Base-by-base conservation (phyloP, 2,113 vertebrate genomes). In the Mus pahari region DNA sequence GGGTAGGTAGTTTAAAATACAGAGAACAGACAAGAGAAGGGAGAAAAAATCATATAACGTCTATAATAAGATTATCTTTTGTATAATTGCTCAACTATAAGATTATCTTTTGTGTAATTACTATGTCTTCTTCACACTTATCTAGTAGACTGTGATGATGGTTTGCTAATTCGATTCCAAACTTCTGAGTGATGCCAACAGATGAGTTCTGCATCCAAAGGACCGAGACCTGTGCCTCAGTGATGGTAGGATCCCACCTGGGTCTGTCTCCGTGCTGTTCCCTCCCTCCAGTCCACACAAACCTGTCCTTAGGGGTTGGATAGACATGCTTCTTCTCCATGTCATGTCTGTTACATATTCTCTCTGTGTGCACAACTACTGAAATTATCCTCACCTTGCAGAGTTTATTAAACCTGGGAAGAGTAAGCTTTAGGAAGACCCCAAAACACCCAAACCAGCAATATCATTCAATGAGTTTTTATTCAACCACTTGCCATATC, bases 21-120 rank as follows among this genome's bases (percentile, higher is more conserved):
- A 89, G 78, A 53, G 45, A 92, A 71, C 11, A 10, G n/a, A 91
- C 86, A 73, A 66, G 33, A 48, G 73, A 84, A 73, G 75, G 91
- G 55, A 4, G 4, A 82, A 14, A 4, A 31, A 62, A 82, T 31
- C 48, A 53, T 53, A 53, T 53, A 53, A 64, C 26, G 28, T 64
- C 24, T 28, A 64, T 64, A 62, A 62, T 39, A 92, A 62, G 36
- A 90, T 48, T 73, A 53, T 19, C 28, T 50, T 48, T 42, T 94
- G 83, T 60, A 36, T 39, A 88, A 55, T 58, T 70, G 20, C 20
- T 60, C 58, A 68, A 90, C 68, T 50, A 75, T n/a, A 89, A 62
- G 36, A 87, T 48, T 60, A 53, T 17, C 26, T 50, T 48, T 45
- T 94, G 87, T 55, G 31, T 39, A 88, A 42, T 53, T 75, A 17